A percentile compares a stretch with the other conserved stretches of the same genome.
Conservation (phyloP, 2,797 vertebrate species). For the Danio jaintianensis region DNA sequence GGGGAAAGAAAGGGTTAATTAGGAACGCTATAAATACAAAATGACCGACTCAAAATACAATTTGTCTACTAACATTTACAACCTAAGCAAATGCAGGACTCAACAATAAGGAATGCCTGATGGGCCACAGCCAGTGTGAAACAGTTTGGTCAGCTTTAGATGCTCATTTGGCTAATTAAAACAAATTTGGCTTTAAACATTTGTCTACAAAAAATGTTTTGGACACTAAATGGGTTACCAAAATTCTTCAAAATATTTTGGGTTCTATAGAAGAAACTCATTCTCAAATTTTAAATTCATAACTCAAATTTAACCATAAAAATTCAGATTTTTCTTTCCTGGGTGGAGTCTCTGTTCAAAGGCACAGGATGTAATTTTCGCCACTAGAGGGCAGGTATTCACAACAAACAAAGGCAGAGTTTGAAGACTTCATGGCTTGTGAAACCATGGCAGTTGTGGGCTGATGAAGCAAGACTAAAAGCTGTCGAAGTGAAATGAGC, state of each 20-base stretch:
- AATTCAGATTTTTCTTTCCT: neutral
- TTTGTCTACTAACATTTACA: conserved; percentile 3
- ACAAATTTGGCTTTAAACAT: neutral
- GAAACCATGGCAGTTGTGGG: too few relatives aligned
- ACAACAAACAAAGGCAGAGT: too few relatives aligned
- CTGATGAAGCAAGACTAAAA: too few relatives aligned
- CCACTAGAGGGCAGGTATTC: too few relatives aligned
- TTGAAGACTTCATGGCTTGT: too few relatives aligned
- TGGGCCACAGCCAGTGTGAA: neutral
- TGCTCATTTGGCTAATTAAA: too few relatives aligned
- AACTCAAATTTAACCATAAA: too few relatives aligned
- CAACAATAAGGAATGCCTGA: neutral
- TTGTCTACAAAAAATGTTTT: too few relatives aligned
- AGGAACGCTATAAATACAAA: conserved; percentile 29
- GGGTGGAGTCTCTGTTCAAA: too few relatives aligned
- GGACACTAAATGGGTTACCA: neutral
- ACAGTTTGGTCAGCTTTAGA: neutral
- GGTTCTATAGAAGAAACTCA: neutral
- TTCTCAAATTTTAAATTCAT: too few relatives aligned
- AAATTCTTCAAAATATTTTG: neutral
- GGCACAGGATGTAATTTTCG: too few relatives aligned
- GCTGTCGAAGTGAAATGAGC: too few relatives aligned
- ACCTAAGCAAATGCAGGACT: neutral
- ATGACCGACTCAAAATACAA: neutral
- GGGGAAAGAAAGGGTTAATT: conserved; percentile 11